phyloP scores from a whole-genome alignment of 2,113 vertebrate species.

The Emydocephalus ijimae region DNA sequence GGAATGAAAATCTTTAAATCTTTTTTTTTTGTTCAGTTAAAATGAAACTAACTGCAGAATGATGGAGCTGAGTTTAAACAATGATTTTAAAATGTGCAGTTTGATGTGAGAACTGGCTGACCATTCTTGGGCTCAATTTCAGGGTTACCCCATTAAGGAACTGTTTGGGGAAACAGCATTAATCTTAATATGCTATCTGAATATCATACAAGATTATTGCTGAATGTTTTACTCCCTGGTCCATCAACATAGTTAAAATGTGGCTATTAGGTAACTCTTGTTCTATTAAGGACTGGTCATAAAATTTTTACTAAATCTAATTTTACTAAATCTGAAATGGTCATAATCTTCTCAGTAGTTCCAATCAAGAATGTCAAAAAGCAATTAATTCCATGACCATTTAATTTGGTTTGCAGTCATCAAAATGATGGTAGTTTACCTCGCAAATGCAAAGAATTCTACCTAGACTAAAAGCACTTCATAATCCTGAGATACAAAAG shows the following conservation, averaged over 20 bases:
- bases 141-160: neutral
- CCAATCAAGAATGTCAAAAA: neutral
- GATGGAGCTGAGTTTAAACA: neutral
- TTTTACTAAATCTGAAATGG: neutral
- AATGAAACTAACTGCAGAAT: neutral
- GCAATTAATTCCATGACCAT: neutral
- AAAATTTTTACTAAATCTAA: neutral
- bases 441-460: constrained; percentile 19
- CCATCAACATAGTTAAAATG: neutral
- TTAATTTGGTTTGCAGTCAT: neutral
- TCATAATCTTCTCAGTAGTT: neutral
- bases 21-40: neutral
- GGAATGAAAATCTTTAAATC: neutral
- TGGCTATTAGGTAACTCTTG: neutral
- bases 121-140: neutral
- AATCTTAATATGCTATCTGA: neutral
- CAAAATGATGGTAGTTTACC: constrained; percentile 10
- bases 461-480: constrained; percentile 11
- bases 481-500: neutral
- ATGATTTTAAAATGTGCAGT: neutral
- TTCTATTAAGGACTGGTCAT: neutral
- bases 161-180: neutral
- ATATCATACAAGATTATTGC: neutral
- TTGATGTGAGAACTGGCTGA: neutral
- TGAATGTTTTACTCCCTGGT: neutral